Evolutionary conservation across 2,113 vertebrate genomes (phyloP), one percentile per base, ranked within the genome.

Genomic region (Ochotona curzoniae): DNA sequence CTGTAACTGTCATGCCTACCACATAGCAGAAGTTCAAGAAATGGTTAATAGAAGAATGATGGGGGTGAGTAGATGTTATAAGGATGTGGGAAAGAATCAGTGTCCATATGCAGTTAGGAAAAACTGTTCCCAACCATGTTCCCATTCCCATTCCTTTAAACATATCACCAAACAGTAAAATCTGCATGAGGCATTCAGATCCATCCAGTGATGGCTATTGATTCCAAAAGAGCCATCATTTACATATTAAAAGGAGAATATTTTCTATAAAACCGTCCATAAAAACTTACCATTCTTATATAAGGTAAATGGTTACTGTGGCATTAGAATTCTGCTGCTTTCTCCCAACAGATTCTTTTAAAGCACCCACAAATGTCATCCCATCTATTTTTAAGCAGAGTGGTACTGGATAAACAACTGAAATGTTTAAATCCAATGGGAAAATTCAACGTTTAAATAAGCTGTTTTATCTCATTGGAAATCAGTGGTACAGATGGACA

Each of bases 301-400:
- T 96, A 96, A 96, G 70, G 47, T 88, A 90, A 89, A 88, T 76
- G 96, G 87, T 90, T 95, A 94, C 93, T 73, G 69, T 96, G 90
- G 93, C 82, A 47, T 97, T 94, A 89, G 93, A 83, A 38, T 89
- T 93, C 90, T 96, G 78, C 87, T 94, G 84, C 94, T 94, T 95
- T 94, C 82, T 96, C 96, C 96, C 78, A 73, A 95, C 93, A 79
- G 71, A 91, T 95, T 94, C 95, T 95, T 92, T 96, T 96, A 35
- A 92, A 93, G 87, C 87, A 93, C 90, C 89, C 94, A 95, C 94
- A 97, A 97, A 97, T 97, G 96, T 96, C 96, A 97, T 95, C 87
- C 91, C 67, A 92, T 96, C 96, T 97, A 97, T 97, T 97, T 97
- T 97, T 97, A 97, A 95, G 88, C 64, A 83, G 66, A 67, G 75